Conservation (phyloP, 2,888 invertebrate genomes). For the Celastrina argiolus region DNA sequence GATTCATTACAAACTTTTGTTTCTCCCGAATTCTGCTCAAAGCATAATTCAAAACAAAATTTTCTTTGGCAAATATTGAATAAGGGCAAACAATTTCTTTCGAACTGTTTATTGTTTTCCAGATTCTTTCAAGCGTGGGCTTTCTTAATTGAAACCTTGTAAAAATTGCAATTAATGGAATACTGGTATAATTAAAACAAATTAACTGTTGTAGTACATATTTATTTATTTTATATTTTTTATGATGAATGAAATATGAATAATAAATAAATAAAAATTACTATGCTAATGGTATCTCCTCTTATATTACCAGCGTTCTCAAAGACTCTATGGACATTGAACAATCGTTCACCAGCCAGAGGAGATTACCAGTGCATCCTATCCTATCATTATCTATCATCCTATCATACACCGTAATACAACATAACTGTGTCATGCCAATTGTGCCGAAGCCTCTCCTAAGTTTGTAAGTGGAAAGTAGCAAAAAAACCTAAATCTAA, state of each 20-base stretch:
- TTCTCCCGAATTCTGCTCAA: conserved; percentile 24
- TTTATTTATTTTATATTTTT: not conserved
- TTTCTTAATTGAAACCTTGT: conserved; percentile 11
- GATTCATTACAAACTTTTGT: conserved; percentile 26
- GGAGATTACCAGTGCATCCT: no score
- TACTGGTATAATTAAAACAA: not conserved
- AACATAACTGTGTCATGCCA: no score
- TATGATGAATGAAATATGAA: not conserved
- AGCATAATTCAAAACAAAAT: conserved; percentile 25
- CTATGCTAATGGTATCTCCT: no score
- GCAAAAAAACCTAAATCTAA: no score
- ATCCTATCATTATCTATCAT: no score
- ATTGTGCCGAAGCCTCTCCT: no score
- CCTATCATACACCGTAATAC: no score
- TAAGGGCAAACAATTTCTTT: conserved; percentile 19
- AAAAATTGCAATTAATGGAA: not conserved
- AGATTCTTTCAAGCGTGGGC: conserved; percentile 17
- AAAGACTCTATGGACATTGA: no score
- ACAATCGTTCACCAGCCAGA: no score
- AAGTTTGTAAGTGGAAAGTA: no score
- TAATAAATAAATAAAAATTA: no score
- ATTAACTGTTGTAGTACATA: not conserved
- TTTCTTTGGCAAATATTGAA: conserved; percentile 23
- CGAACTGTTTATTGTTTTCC: conserved; percentile 23
- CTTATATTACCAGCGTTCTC: no score